Conservation (phyloP, 2,113 vertebrate species). For the Agapornis roseicollis region DNA sequence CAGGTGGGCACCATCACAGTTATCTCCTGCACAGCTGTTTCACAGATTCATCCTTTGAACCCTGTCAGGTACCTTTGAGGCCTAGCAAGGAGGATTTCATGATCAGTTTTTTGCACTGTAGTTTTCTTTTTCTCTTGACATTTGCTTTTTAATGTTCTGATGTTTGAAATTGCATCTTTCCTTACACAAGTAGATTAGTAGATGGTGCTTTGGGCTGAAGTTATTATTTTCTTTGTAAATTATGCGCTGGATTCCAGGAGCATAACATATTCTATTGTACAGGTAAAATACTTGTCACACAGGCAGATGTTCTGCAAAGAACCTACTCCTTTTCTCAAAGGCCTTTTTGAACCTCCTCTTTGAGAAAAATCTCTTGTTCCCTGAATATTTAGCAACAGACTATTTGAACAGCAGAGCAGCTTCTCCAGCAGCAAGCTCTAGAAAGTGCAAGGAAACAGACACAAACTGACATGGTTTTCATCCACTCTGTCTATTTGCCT, state of each 20-base stretch:
- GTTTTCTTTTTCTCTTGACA: background rate
- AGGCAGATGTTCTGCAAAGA: background rate
- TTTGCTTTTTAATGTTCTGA: background rate
- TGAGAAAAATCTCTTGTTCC: background rate
- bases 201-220: background rate
- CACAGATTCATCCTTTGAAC: background rate
- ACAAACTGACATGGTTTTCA: background rate
- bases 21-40: background rate
- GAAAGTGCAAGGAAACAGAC: background rate
- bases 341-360: background rate
- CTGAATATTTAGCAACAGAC: background rate
- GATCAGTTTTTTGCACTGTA: background rate
- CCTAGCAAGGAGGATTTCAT: background rate
- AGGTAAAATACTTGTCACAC: background rate
- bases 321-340: background rate
- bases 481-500: background rate
- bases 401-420: background rate
- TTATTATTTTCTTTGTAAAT: conserved; percentile 6
- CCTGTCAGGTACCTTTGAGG: background rate
- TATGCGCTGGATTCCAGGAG: background rate
- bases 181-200: conserved; percentile 16
- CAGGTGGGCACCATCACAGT: background rate
- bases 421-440: background rate
- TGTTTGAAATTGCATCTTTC: background rate
- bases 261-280: background rate